Evolutionary conservation across 23 tunicate genomes (phyloP).

Genomic region (Halocynthia aurantium): DNA sequence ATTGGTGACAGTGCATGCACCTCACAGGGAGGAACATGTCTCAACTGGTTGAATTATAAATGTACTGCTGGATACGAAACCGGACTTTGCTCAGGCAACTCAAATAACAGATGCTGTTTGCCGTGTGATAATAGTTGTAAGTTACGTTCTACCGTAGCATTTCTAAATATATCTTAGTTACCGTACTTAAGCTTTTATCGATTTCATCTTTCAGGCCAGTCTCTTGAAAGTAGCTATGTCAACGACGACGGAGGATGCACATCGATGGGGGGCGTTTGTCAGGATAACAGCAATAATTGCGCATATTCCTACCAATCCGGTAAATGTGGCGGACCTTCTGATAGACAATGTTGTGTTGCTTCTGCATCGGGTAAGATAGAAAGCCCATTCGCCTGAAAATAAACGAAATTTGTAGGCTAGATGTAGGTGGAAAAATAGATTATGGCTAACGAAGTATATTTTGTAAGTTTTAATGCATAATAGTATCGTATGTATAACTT

Average conservation of each 20-base stretch:
- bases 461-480: no score
- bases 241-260: slow-evolving; percentile 40
- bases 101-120: slow-evolving; percentile 63
- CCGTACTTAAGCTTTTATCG: slow-evolving; percentile 1
- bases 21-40: slow-evolving; percentile 60
- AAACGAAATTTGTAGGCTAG: no score
- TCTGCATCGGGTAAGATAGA: no score
- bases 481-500: no score
- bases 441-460: no score
- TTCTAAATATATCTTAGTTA: neutral
- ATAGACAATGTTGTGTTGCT: slow-evolving; percentile 61
- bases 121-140: slow-evolving; percentile 46
- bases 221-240: slow-evolving; percentile 3
- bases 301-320: slow-evolving; percentile 40
- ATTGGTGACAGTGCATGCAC: slow-evolving; percentile 30
- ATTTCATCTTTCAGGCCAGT: neutral
- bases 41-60: slow-evolving; percentile 74
- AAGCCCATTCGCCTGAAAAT: no score
- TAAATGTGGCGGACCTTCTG: slow-evolving; percentile 58
- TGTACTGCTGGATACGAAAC: slow-evolving; percentile 78
- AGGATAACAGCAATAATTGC: slow-evolving; percentile 85
- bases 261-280: slow-evolving; percentile 50
- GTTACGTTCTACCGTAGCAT: neutral
- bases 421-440: no score
- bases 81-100: slow-evolving; percentile 70